These are phyloP conservation scores for Paramacrobiotus metropolitanus DNA, from an alignment of 1,140 invertebrate genomes.

Conservation along the genomic window DNA sequence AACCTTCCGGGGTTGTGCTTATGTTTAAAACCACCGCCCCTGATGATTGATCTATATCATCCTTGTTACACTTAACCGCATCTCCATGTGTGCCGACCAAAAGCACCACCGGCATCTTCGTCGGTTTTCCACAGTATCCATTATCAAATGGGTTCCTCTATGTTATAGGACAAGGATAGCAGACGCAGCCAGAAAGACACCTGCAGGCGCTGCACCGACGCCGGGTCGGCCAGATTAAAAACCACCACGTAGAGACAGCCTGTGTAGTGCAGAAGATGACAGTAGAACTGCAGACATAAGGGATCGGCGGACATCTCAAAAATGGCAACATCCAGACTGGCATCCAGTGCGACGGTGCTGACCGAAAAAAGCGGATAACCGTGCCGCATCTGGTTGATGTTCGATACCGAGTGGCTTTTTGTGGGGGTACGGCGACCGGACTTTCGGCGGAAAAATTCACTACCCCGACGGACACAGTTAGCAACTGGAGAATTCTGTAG, in stretches of 20 bases:
- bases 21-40: no score
- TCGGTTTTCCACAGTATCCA: conserved; percentile 31
- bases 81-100: conserved; percentile 43
- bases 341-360: conserved; percentile 8
- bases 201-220: conserved; percentile 44
- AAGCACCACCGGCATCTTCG: conserved; percentile 28
- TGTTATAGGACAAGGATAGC: conserved; percentile 38
- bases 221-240: conserved; percentile 44
- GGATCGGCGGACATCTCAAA: conserved; percentile 65
- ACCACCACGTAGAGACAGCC: conserved; percentile 43
- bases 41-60: no score
- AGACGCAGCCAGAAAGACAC: conserved; percentile 45
- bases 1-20: no score
- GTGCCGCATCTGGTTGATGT: conserved; percentile 17
- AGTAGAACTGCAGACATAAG: conserved; percentile 49
- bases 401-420: conserved; percentile 12
- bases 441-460: conserved; percentile 5
- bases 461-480: conserved; percentile 9
- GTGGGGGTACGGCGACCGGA: conserved; percentile 6
- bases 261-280: conserved; percentile 44
- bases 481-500: conserved; percentile 29
- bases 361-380: conserved; percentile 13
- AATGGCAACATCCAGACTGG: conserved; percentile 33
- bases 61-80: conserved; percentile 14
- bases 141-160: conserved; percentile 36